These are phyloP conservation scores for Nezara viridula DNA, from an alignment of 2,888 invertebrate species.

Conservation along the genomic window DNA sequence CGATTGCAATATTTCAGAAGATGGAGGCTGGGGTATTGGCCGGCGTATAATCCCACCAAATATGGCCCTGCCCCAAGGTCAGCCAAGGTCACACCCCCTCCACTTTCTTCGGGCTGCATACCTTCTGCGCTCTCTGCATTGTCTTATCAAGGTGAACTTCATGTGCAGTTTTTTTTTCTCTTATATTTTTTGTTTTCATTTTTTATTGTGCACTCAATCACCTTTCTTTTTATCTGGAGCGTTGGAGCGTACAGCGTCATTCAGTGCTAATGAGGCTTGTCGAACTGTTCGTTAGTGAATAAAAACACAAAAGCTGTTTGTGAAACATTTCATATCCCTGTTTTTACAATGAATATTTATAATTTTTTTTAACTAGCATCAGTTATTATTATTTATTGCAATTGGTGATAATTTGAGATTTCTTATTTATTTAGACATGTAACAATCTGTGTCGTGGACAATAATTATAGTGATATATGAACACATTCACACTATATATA, in stretches of 20 bases:
- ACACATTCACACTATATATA: too few relatives aligned
- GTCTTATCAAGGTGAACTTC: background rate
- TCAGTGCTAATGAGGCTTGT: background rate
- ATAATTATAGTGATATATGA: too few relatives aligned
- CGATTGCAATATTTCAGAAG: background rate
- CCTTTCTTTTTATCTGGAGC: background rate
- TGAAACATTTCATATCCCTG: background rate
- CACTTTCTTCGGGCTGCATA: background rate
- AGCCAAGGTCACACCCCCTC: constrained; percentile 47
- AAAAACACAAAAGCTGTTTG: background rate
- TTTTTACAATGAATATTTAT: too few relatives aligned
- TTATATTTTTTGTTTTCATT: background rate
- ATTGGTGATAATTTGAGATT: too few relatives aligned
- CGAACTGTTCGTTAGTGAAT: background rate
- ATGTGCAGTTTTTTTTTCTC: background rate
- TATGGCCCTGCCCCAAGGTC: constrained; percentile 45
- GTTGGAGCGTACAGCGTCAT: background rate
- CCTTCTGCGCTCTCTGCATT: background rate
- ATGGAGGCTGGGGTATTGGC: constrained; percentile 20
- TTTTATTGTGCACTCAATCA: background rate
- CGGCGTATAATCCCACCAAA: constrained; percentile 21
- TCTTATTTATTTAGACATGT: too few relatives aligned
- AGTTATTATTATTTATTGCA: too few relatives aligned
- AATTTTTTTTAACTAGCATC: too few relatives aligned
- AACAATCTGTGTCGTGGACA: too few relatives aligned